Base-by-base conservation (phyloP, 2,888 invertebrate species). In the Nyleta sp. region DNA sequence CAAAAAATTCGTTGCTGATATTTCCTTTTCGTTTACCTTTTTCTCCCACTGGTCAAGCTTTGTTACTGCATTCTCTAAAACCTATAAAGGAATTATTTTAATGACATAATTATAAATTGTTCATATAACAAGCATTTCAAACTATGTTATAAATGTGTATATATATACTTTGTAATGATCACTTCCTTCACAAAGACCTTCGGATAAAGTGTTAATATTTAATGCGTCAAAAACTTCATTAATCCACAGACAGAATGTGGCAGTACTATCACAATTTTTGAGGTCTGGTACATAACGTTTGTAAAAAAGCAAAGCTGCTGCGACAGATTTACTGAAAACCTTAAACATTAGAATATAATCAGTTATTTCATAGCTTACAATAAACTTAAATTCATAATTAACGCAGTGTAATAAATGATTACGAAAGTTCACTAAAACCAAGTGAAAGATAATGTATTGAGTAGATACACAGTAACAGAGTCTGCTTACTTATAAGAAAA, bases 291-390 rank as follows among this genome's bases (percentile, higher is more conserved):
- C 15, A 17, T 15, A 50, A 28, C 11, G 13, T 17, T 28, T 31
- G 18, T 50, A 50, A 31, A 50, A 50, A 2, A 5, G 15, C 13
- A 50, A 17, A 17, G 7, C 15, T 2, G n/a, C 8, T 10, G 50
- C 31, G 8, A 50, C 50, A 22, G 50, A 15, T 31, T 50, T 50
- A 17, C 50, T 50, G 31, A 50, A 50, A 31, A 50, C 8, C 50
- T 50, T 6, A 13, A 24, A 42, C n/a, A 38, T 6, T 6, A 5
- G 11, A 13, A 38, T 28, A 38, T 38, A 38, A 1, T 38, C 24
- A 24, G 24, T 3, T 24, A 24, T 24, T 5, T 24, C 7, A n/a
- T n/a, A n/a, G n/a, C n/a, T n/a, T n/a, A n/a, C n/a, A n/a, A n/a
- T n/a, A n/a, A n/a, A n/a, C n/a, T n/a, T n/a, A n/a, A n/a, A n/a